These are phyloP conservation scores for Torymus tubicola DNA, from an alignment of 2,888 invertebrate genomes.

Conservation along the genomic window DNA sequence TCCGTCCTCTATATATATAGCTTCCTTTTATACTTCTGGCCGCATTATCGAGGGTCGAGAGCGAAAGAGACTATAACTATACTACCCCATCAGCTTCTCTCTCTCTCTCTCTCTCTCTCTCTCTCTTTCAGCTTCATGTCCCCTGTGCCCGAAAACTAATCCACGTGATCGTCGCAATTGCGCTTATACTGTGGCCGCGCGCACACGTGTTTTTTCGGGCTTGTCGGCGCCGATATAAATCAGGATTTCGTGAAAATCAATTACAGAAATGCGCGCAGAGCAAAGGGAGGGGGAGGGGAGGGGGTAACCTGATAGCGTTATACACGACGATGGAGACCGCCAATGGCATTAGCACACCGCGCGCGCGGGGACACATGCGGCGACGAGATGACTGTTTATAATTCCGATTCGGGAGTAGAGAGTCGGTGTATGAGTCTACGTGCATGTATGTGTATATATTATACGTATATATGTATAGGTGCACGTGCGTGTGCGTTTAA, in stretches of 20 bases:
- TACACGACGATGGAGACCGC: too few relatives aligned
- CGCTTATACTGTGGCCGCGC: neutral
- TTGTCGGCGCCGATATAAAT: constrained; percentile 57
- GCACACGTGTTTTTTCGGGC: constrained; percentile 30
- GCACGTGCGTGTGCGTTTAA: neutral
- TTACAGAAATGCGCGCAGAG: constrained; percentile 46
- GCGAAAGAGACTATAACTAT: too few relatives aligned
- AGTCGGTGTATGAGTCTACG: too few relatives aligned
- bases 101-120: neutral
- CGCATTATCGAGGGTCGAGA: constrained; percentile 36
- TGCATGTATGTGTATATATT: too few relatives aligned
- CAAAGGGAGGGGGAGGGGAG: neutral
- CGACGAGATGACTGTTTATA: constrained; percentile 42
- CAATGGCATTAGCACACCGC: constrained; percentile 4
- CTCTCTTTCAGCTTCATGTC: neutral
- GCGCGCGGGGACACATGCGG: neutral
- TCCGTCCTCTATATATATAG: constrained; percentile 5
- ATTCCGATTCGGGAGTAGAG: constrained; percentile 26
- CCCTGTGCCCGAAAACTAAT: constrained; percentile 38
- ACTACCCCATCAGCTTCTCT: too few relatives aligned
- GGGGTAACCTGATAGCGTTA: constrained; percentile 25
- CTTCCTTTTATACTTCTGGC: neutral
- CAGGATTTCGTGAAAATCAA: constrained; percentile 58
- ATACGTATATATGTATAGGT: too few relatives aligned
- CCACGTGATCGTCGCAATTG: constrained; percentile 36